Evolutionary conservation across 2,888 invertebrate species (phyloP).

Genomic region (Stenichneumon culpator): DNA sequence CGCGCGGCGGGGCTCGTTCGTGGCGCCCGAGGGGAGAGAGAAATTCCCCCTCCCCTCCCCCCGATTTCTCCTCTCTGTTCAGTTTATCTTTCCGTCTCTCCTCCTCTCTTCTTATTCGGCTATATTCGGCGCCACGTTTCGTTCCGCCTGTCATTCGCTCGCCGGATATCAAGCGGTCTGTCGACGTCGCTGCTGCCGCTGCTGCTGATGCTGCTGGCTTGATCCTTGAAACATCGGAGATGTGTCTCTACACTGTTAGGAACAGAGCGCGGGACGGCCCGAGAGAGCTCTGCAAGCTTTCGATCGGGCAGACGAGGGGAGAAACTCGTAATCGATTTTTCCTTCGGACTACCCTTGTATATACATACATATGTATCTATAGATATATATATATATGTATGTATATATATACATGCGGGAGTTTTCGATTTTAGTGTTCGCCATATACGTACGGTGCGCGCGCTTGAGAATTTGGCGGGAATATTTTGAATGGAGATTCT

Average conservation of each 20-base stretch:
- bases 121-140: conserved; percentile 79
- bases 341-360: conserved; percentile 38
- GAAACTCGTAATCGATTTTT: conserved; percentile 62
- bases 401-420: conserved; percentile 19
- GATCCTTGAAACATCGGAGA: conserved; percentile 34
- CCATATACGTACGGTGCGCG: not conserved
- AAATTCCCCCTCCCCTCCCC: conserved; percentile 40
- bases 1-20: conserved; percentile 60
- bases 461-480: conserved; percentile 55
- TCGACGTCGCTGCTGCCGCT: conserved; percentile 51
- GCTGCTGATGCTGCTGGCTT: conserved; percentile 13
- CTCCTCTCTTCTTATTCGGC: conserved; percentile 70
- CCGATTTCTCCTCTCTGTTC: conserved; percentile 47
- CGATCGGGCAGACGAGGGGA: conserved; percentile 53
- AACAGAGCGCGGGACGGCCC: not conserved
- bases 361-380: not conserved
- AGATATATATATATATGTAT: not conserved
- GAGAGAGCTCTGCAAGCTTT: conserved; percentile 32
- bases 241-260: conserved; percentile 22
- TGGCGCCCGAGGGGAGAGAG: conserved; percentile 58
- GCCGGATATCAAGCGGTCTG: conserved; percentile 62
- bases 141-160: conserved; percentile 76
- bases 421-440: conserved; percentile 55
- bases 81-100: conserved; percentile 31
- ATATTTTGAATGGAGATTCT: conserved; percentile 28